A percentile compares a stretch with the other conserved stretches of the same genome.
Evolutionary conservation across 2,888 invertebrate genomes (phyloP).

Genomic region (Ophioninae sp.): DNA sequence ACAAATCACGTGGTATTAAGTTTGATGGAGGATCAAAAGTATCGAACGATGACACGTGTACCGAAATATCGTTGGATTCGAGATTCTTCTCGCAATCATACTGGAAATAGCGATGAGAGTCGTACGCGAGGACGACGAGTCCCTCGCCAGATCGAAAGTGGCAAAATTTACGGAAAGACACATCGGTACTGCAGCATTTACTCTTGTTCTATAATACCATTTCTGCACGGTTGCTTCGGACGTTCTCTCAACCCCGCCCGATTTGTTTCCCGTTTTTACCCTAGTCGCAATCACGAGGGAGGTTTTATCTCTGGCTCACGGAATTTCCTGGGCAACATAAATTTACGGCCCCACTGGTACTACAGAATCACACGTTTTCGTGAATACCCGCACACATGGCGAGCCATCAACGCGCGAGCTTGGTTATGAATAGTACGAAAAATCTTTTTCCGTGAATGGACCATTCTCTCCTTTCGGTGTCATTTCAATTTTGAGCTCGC

Average conservation of each 20-base stretch:
- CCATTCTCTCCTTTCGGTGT: background rate
- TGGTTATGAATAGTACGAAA: background rate
- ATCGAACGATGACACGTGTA: slow-evolving; percentile 8
- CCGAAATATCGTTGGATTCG: background rate
- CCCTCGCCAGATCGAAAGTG: slow-evolving; percentile 62
- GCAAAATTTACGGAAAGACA: slow-evolving; percentile 71
- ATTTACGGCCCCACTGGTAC: slow-evolving; percentile 46
- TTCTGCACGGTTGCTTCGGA: slow-evolving; percentile 28
- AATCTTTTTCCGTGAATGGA: slow-evolving; percentile 3
- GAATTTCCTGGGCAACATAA: slow-evolving; percentile 46
- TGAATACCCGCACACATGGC: slow-evolving; percentile 17
- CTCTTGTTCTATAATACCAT: slow-evolving; percentile 36
- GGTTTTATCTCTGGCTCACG: slow-evolving; percentile 39
- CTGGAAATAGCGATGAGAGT: background rate
- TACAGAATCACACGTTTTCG: slow-evolving; percentile 42
- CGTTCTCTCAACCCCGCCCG: slow-evolving; percentile 26
- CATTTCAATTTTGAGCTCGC: background rate
- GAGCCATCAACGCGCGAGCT: slow-evolving; percentile 11
- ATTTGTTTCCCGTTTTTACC: slow-evolving; percentile 24
- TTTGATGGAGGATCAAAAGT: background rate
- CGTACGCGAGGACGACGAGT: background rate
- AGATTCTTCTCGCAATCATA: slow-evolving; percentile 12
- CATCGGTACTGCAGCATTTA: slow-evolving; percentile 50
- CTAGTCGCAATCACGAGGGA: slow-evolving; percentile 26
- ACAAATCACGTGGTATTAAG: background rate